Evolutionary conservation across 2,888 invertebrate species (phyloP), one percentile per base, ranked within the genome.

Genomic region (Pseudococcus viburni): DNA sequence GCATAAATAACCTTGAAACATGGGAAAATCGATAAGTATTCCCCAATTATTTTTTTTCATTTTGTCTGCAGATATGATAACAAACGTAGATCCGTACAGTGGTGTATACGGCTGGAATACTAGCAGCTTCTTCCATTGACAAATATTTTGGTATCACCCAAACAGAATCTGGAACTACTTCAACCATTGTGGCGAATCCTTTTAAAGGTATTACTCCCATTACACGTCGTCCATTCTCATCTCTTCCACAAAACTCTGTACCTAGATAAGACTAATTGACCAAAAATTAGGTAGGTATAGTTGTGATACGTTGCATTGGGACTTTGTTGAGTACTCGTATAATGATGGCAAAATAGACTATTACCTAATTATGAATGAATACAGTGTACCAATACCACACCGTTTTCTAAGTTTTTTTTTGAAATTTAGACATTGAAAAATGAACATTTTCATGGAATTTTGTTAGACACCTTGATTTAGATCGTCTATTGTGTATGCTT

Each of bases 41-140:
- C 1, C 5, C n/a, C 46, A 46, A 46, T 5, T 5, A 46, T 2
- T 46, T 46, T 46, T 1, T 8, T 46, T 12, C 46, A 46, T 11
- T 46, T 11, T 46, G 46, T 46, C 1, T 46, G 12, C 46, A 46
- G 12, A 46, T 11, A 46, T 11, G 12, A 46, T 17, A 17, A 15
- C 4, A 15, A 51, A 51, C 26, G 51, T 15, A 2, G 17, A 15
- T 17, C 42, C 83, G 90, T 90, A 91, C 93, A 91, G 94, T 94
- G 19, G 93, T 91, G 90, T 95, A 95, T 7, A 93, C 94, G 9
- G 93, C 93, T 0, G 95, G 95, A 1, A 95, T 92, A 0, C 95
- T 94, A 0, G 94, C 93, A 3, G 95, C 95, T n/a, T 95, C 94
- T 90, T 94, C 94, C 88, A 95, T 90, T 0, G 92, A 92, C 95